Percentiles rank a stretch among this genome's conserved stretches.
These are phyloP conservation scores for Anabacerthia variegaticeps DNA, from an alignment of 2,797 vertebrate genomes.

Conservation along the genomic window DNA sequence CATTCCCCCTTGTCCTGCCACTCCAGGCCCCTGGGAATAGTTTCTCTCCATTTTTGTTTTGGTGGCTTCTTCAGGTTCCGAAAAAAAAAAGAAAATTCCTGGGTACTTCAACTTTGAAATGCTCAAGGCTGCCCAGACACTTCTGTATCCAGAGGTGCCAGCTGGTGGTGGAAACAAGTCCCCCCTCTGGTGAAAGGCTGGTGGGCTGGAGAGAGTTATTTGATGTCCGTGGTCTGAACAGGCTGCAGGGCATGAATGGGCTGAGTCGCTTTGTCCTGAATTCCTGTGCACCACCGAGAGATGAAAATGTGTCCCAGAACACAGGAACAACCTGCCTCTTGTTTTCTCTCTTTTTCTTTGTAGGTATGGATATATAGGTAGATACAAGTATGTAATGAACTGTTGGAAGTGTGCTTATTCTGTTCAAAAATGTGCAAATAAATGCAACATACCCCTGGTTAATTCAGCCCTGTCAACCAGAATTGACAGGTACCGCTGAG, in stretches of 20 bases:
- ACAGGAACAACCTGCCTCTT: not conserved
- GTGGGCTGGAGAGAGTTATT: not conserved
- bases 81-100: not conserved
- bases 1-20: accelerated
- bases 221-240: not conserved
- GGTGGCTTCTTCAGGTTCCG: accelerated
- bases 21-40: accelerated
- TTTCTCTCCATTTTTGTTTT: not conserved
- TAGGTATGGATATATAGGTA: not conserved
- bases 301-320: not conserved
- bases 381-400: not conserved
- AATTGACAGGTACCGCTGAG: not conserved
- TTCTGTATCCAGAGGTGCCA: not conserved
- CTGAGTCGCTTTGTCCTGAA: not conserved
- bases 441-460: not conserved
- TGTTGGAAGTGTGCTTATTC: not conserved
- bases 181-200: accelerated
- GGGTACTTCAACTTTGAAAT: not conserved
- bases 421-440: not conserved
- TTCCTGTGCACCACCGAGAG: accelerated
- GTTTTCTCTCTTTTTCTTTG: not conserved
- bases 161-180: not conserved
- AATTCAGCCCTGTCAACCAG: not conserved
- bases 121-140: not conserved
- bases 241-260: not conserved